A percentile compares a stretch with the other conserved stretches of the same genome.
Conservation (phyloP, 2,888 invertebrate genomes). For the Pollenia amentaria region DNA sequence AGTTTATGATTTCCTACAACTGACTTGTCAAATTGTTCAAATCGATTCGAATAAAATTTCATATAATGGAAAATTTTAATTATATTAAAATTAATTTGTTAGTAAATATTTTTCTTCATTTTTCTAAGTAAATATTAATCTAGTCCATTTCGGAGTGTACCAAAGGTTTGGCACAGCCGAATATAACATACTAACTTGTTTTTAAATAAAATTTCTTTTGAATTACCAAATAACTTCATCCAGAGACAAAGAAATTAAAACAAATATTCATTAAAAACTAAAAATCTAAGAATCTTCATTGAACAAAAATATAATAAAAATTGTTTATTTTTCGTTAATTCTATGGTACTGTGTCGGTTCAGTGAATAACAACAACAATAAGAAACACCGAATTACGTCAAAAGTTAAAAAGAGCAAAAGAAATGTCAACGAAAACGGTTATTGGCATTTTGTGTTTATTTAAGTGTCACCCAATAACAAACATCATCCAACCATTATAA, state of each 20-base stretch:
- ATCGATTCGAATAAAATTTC: too few relatives aligned
- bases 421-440: conserved; percentile 53
- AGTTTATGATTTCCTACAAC: too few relatives aligned
- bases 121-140: too few relatives aligned
- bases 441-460: conserved; percentile 73
- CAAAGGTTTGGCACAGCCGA: too few relatives aligned
- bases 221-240: conserved; percentile 53
- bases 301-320: conserved; percentile 51
- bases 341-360: conserved; percentile 42
- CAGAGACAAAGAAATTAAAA: conserved; percentile 34
- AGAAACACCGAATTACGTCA: conserved; percentile 19
- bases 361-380: conserved; percentile 37
- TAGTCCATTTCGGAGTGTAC: too few relatives aligned
- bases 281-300: conserved; percentile 47
- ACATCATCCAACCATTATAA: conserved; percentile 40
- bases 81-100: too few relatives aligned
- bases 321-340: conserved; percentile 52
- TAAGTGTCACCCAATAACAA: conserved; percentile 72
- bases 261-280: conserved; percentile 51
- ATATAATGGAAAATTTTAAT: too few relatives aligned
- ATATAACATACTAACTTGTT: too few relatives aligned
- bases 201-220: conserved; percentile 44
- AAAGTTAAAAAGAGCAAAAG: conserved; percentile 18
- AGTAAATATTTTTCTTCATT: too few relatives aligned
- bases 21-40: too few relatives aligned